A percentile compares a stretch with the other conserved stretches of the same genome.
Conservation (phyloP, 2,888 invertebrate species). For the Steinernema scapterisci region DNA sequence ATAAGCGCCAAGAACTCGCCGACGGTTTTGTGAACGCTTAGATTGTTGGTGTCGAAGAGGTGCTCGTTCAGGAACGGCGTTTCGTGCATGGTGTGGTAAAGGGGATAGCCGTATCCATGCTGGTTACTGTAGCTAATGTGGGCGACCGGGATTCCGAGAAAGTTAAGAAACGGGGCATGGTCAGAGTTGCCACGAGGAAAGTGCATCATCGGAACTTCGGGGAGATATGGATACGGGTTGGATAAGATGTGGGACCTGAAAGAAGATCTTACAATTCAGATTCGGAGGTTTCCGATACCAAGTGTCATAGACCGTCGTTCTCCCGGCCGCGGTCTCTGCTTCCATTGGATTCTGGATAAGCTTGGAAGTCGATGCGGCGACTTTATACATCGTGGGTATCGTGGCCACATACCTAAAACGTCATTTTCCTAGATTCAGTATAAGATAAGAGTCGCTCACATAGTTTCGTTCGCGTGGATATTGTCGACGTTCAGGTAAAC, state of each 20-base stretch:
- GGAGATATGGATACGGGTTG: neutral
- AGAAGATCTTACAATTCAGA: neutral
- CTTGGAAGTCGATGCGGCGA: conserved; percentile 68
- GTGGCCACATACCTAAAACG: conserved; percentile 55
- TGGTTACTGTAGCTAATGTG: conserved; percentile 59
- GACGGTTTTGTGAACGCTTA: conserved; percentile 67
- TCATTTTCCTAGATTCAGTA: neutral
- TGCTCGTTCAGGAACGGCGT: conserved; percentile 65
- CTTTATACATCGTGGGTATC: conserved; percentile 67
- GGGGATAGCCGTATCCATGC: conserved; percentile 54
- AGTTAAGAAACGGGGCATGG: conserved; percentile 69
- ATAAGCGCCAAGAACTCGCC: conserved; percentile 69
- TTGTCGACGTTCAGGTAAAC: conserved; percentile 70
- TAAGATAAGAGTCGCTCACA: conserved; percentile 45
- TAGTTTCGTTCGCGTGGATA: conserved; percentile 57
- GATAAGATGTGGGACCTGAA: neutral
- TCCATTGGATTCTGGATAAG: conserved; percentile 56
- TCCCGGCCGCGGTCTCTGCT: conserved; percentile 44
- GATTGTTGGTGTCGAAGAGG: conserved; percentile 58
- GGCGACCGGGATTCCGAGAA: conserved; percentile 69
- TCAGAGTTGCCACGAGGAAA: conserved; percentile 70
- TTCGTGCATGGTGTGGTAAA: conserved; percentile 66
- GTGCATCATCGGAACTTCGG: conserved; percentile 41
- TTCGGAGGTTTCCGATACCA: conserved; percentile 45
- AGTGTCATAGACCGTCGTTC: conserved; percentile 63